These are phyloP conservation scores for Cottoperca gobio DNA, from an alignment of 2,797 vertebrate species.

Conservation along the genomic window DNA sequence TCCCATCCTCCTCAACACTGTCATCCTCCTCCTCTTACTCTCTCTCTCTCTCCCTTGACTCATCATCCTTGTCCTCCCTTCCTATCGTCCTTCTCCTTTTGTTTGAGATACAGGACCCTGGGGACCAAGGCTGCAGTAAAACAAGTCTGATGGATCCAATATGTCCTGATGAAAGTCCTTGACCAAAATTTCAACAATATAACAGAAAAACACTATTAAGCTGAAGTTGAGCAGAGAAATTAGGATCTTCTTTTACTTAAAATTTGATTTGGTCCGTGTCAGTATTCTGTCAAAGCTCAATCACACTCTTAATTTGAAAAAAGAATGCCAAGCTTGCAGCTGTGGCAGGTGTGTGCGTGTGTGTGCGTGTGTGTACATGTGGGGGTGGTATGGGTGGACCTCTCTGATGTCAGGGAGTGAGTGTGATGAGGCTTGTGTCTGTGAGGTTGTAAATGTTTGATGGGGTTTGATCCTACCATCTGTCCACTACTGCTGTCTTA, in stretches of 20 bases:
- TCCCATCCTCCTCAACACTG: constrained; percentile 59
- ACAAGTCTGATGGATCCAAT: constrained; percentile 61
- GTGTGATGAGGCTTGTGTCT: constrained; percentile 61
- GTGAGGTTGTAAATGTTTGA: constrained; percentile 83
- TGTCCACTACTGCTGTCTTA: constrained; percentile 70
- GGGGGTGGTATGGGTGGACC: constrained; percentile 48
- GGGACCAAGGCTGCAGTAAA: constrained; percentile 73
- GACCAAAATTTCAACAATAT: constrained; percentile 50
- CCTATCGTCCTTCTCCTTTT: constrained; percentile 68
- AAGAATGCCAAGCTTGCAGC: constrained; percentile 5
- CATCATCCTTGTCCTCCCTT: constrained; percentile 70
- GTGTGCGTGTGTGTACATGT: constrained; percentile 24
- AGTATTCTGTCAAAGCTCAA: constrained; percentile 21
- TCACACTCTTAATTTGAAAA: constrained; percentile 41
- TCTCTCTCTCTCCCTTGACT: constrained; percentile 62
- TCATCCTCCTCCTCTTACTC: constrained; percentile 60
- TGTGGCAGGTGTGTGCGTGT: constrained; percentile 24
- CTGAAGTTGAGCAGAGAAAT: not conserved
- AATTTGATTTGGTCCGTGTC: constrained; percentile 6
- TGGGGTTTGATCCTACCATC: constrained; percentile 81
- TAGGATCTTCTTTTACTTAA: not conserved
- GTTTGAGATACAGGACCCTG: constrained; percentile 68
- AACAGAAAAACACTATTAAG: not conserved
- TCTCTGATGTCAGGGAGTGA: constrained; percentile 67
- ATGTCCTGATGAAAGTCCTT: constrained; percentile 62